Base-by-base conservation (phyloP, 2,888 invertebrate species). In the Drosophila kokeensis region DNA sequence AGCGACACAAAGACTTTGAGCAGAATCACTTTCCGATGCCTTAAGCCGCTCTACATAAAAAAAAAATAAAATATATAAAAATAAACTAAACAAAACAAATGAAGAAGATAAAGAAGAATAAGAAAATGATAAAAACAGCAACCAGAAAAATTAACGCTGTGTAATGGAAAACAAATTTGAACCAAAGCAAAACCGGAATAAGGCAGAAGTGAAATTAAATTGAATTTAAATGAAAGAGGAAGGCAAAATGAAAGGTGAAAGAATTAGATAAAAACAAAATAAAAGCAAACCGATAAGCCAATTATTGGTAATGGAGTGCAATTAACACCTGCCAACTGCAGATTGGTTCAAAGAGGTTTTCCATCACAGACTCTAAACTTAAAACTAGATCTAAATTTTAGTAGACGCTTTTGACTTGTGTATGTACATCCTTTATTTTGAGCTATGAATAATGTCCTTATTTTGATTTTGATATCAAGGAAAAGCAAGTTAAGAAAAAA, bases 1-100 rank as follows among this genome's bases (percentile, higher is more conserved):
- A 89, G 69, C 90, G 85, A 58, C 92, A 90, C 78, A 91, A 91
- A 80, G 92, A 93, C 86, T 92, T 91, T 82, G 92, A 92, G 90
- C 92, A 92, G 83, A 93, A 92, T 89, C 90, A 91, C 89, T 93
- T 90, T 90, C 92, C 93, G 83, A 91, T 92, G 92, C 93, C 93
- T 92, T 93, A 78, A 75, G 76, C 52, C 57, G 66, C 45, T 45
- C 45, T 45, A 45, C 67, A 61, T 32, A 34, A 49, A 29, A 34
- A 49, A 29, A n/a, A 40, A 36, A 10, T 10, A 32, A 24, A 48
- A n/a, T 24, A 8, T 60, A 18, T 27, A 50, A 49, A 32, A 63
- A 45, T 24, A 45, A 45, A 36, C 21, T 32, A 27, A 57, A 38
- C 36, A 34, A 32, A 58, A 29, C 5, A 21, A 38, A 21, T 21